Base-by-base conservation (phyloP, 2,113 vertebrate species). In the Corapipo altera region DNA sequence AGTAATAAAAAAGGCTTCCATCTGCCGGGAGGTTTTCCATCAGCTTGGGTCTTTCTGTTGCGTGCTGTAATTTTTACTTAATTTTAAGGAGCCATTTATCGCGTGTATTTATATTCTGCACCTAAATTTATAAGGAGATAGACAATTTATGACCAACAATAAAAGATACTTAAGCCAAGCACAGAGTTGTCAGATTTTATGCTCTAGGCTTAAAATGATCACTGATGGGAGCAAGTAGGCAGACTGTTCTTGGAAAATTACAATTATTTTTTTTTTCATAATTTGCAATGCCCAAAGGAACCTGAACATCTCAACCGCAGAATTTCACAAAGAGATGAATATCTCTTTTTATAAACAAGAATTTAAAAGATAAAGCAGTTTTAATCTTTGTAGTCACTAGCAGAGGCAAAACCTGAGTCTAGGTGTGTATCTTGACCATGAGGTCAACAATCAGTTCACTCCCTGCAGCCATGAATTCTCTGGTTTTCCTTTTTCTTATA, bases 91-190 rank as follows among this genome's bases (percentile, higher is more conserved):
- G 41, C 15, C 9, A 18, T 87, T 91, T 88, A 39, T 16, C 1
- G 8, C 43, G 10, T 65, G 8, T 78, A 61, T 88, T 69, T 96
- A 52, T 78, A 69, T 69, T 84, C 57, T 59, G 6, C 55, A 70
- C 61, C 61, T 41, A 74, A 52, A 81, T 92, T 93, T 90, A 90
- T 64, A 73, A 85, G 30, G 28, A 88, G 37, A 28, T 81, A 84
- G 88, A 52, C 37, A 72, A 78, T 92, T 91, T 96, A 94, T 57
- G 37, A 37, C 23, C 55, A 75, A 91, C 48, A 83, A 66, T 74
- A 88, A 93, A 91, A 86, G 66, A 73, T 39, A 80, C 51, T 79
- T 83, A 86, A 89, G n/a, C 32, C 57, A 49, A 88, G 61, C 48
- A 89, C 3, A 74, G 48, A 85, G 26, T 52, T 59, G 44, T 91